Base-by-base conservation (phyloP, 1,140 invertebrate species). In the Drosophila tsacasi region DNA sequence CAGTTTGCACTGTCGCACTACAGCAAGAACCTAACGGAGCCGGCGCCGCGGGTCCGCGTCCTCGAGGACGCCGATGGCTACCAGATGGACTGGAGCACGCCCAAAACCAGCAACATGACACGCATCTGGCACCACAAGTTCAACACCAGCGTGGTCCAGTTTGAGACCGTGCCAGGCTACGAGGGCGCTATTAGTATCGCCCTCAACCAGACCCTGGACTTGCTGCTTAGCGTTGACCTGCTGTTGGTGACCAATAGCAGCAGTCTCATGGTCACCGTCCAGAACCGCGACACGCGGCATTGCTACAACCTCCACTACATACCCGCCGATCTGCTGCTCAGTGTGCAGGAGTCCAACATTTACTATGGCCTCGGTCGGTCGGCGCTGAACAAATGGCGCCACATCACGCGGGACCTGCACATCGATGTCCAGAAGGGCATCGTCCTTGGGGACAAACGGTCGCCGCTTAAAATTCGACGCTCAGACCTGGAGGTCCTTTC, bases 1-100 rank as follows among this genome's bases (percentile, higher is more conserved):
- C 99, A 99, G 93, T 99, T 98, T 93, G 99, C 98, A 1, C 93
- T 99, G 39, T 97, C 98, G 27, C 99, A 99, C 94, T 99, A 98
- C 93, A 99, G 98, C 93, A 99, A 99, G 94, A 97, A 98, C 93
- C 91, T 98, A 19, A 97, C 96, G 0, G 97, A 97, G 82, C 95
- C 96, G 1, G 95, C 96, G 80, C 96, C 97, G 7, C 94, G 95
- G 39, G 93, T 95, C 3, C 76, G 90, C 49, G 77, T 95, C 0
- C 93, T 97, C 12, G 97, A 98, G 85, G 96, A 98, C 93, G 95
- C 95, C 1, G 96, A 96, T 47, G 94, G 94, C 72, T 87, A 95
- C 69, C 91, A 95, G 81, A 94, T 93, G 39, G 94, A 95, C 54
- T 97, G 97, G 97, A 94, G 93, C 13, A 94, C 95, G 2, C 95